Evolutionary conservation across 2,797 vertebrate genomes (phyloP).

Genomic region (Scolopax rusticola): DNA sequence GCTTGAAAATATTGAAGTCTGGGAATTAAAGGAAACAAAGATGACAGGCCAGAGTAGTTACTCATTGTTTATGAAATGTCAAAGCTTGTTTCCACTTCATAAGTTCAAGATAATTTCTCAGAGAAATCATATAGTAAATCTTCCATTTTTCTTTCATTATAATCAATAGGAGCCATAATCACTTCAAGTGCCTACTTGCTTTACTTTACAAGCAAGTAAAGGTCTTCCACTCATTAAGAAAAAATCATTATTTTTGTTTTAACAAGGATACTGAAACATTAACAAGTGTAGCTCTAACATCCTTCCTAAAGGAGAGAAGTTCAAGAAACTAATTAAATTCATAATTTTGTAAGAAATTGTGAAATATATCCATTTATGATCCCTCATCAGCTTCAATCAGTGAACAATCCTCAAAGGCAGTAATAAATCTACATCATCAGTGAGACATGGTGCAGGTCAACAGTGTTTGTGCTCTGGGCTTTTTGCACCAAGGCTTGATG

Average conservation of each 20-base stretch:
- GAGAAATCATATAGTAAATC: conserved; percentile 20
- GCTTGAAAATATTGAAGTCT: conserved; percentile 6
- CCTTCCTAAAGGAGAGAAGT: background rate
- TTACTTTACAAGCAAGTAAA: background rate
- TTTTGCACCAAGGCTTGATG: background rate
- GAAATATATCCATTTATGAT: background rate
- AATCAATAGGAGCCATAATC: conserved; percentile 29
- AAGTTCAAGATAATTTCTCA: conserved; percentile 31
- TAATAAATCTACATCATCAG: background rate
- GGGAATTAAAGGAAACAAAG: background rate
- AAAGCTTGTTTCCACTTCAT: conserved; percentile 8
- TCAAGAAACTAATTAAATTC: background rate
- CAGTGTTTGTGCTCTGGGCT: background rate
- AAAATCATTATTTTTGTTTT: background rate
- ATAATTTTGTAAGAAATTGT: background rate
- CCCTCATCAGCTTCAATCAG: background rate
- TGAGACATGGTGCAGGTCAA: background rate
- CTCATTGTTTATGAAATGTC: background rate
- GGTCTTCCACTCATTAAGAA: background rate
- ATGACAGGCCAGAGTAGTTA: background rate
- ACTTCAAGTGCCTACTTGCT: background rate
- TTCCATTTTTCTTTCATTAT: conserved; percentile 30
- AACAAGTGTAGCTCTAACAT: background rate
- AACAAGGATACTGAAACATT: background rate
- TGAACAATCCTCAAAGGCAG: background rate